Evolutionary conservation across 1,140 invertebrate genomes (phyloP), one percentile per base, ranked within the genome.

Genomic region (Chlorops oryzae): DNA sequence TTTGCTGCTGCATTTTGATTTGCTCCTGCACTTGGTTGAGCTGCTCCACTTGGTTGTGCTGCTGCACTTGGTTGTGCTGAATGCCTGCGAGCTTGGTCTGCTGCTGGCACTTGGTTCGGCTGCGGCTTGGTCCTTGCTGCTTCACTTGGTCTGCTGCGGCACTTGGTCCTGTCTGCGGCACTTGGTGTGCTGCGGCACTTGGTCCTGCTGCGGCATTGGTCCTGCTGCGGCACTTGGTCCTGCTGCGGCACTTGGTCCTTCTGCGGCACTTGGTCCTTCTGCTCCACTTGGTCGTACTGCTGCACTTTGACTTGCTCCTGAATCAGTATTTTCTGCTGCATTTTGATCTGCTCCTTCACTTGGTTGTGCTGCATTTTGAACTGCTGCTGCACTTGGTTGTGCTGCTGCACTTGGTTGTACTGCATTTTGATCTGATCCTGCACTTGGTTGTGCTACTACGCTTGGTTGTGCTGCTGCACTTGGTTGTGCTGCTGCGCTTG

Each of bases 251-350:
- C n/a, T 32, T 7, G 27, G 27, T 7, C n/a, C 27, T 9, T 9
- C 27, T 32, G 27, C 7, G 7, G 17, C n/a, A n/a, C n/a, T n/a
- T n/a, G n/a, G n/a, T n/a, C n/a, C n/a, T n/a, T n/a, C n/a, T n/a
- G n/a, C n/a, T n/a, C 47, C 48, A 22, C 51, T 56, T 9, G 55
- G 56, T 18, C 54, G 43, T 3, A 27, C 18, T 18, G 55, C 40
- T 7, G 44, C 15, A 13, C 42, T 51, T 21, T 52, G 54, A 21
- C 27, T 23, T 9, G 51, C 46, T 18, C 55, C 47, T n/a, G 51
- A 21, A 25, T 51, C 18, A 18, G 35, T 5, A 5, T n/a, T 20
- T 17, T n/a, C n/a, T n/a, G n/a, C n/a, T n/a, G n/a, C n/a, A 13
- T 34, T 32, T 9, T 7, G 27, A 13, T 32, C 27, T n/a, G n/a